Base-by-base conservation (phyloP, 2,113 vertebrate species). In the Sula dactylatra region DNA sequence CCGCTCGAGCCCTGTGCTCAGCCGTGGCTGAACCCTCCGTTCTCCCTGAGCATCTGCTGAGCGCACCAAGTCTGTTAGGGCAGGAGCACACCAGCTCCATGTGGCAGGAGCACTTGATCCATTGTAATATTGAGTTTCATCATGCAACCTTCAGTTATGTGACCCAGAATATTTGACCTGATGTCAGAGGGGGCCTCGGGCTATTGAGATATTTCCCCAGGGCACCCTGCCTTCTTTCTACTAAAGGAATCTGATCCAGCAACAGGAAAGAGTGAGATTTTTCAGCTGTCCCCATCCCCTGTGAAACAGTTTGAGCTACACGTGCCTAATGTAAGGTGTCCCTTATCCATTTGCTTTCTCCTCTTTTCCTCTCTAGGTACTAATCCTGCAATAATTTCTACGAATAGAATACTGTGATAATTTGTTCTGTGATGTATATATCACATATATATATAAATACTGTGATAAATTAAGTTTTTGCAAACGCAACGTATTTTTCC, bases 271-370 rank as follows among this genome's bases (percentile, higher is more conserved):
- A 82, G 88, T 13, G 91, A 97, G 96, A 97, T 97, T 97, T 94
- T 97, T 97, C 97, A 98, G 97, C 97, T 98, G 97, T 97, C 96
- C 80, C 70, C 66, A 31, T 88, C n/a, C 59, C 69, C 71, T 94
- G 79, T 74, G 87, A 97, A 94, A 93, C 15, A 2, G 65, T 42
- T 65, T 95, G 73, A 82, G 71, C 90, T 93, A 26, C 56, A 16
- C 31, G 50, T 67, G 62, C 49, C 40, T 67, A 52, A 84, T 31
- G 86, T 13, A 94, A 93, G 92, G 81, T 82, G 92, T 32, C 89
- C 18, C 89, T 91, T 91, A 76, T 10, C 31, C 44, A 24, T 56
- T 94, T 17, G 3, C 62, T 73, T 70, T 80, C 94, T 69, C 36
- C 47, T 58, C 38, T 44, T 59, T 93, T 86, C 78, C 52, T 65